A percentile compares a stretch with the other conserved stretches of the same genome.
These are phyloP conservation scores for Pasiphila rectangulata DNA, from an alignment of 2,888 invertebrate species.

Conservation along the genomic window DNA sequence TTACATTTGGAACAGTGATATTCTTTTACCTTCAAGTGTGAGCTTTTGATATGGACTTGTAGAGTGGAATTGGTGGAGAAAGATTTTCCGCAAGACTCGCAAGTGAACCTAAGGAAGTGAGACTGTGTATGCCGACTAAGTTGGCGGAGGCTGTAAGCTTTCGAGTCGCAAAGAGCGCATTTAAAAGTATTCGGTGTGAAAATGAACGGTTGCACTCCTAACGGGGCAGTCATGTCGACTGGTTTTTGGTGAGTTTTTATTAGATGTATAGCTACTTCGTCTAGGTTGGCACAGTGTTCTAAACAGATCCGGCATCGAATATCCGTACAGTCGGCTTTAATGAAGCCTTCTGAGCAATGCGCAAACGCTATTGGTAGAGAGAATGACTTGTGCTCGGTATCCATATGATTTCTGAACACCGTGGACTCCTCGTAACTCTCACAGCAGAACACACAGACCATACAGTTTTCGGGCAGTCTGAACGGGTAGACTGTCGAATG, in stretches of 20 bases:
- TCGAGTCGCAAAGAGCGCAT: slow-evolving; percentile 40
- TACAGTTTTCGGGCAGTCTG: slow-evolving; percentile 62
- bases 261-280: slow-evolving; percentile 37
- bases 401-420: slow-evolving; percentile 62
- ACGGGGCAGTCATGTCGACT: slow-evolving; percentile 20
- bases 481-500: slow-evolving; percentile 73
- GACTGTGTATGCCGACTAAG: slow-evolving; percentile 45
- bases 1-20: slow-evolving; percentile 40
- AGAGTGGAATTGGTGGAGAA: slow-evolving; percentile 37
- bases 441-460: slow-evolving; percentile 71
- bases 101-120: slow-evolving; percentile 43
- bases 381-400: slow-evolving; percentile 57
- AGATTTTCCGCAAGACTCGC: slow-evolving; percentile 45
- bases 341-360: slow-evolving; percentile 37
- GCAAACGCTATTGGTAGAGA: slow-evolving; percentile 58
- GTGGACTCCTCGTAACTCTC: slow-evolving; percentile 58
- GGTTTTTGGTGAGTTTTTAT: slow-evolving; percentile 22
- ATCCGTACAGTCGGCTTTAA: slow-evolving; percentile 44
- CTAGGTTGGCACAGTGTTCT: slow-evolving; percentile 26
- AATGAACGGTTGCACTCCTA: slow-evolving; percentile 39
- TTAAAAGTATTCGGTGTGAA: slow-evolving; percentile 33
- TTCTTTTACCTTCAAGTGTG: slow-evolving; percentile 27
- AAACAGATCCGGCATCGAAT: slow-evolving; percentile 41
- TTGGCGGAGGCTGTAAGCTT: slow-evolving; percentile 36
- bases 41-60: slow-evolving; percentile 33